Evolutionary conservation across 1,140 invertebrate species (phyloP).

Genomic region (Bombus pyrosoma): DNA sequence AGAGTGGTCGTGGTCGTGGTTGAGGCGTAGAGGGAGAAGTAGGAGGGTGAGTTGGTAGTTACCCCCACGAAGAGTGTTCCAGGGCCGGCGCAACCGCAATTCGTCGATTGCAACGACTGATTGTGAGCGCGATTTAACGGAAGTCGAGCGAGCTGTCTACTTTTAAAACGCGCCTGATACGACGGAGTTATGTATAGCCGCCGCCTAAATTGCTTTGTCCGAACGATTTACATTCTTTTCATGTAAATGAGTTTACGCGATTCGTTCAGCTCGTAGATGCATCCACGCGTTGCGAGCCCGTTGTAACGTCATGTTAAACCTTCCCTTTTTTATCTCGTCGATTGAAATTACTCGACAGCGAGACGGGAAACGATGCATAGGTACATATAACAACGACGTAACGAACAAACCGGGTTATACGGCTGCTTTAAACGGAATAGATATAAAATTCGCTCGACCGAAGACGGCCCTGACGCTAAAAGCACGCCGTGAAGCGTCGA

Average conservation of each 20-base stretch:
- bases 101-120: constrained; percentile 65
- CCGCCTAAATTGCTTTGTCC: constrained; percentile 61
- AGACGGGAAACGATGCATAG: too few relatives aligned
- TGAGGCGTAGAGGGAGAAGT: background rate
- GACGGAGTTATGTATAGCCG: constrained; percentile 56
- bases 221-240: constrained; percentile 62
- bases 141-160: constrained; percentile 57
- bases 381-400: too few relatives aligned
- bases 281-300: background rate
- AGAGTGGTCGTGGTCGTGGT: constrained; percentile 33
- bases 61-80: constrained; percentile 51
- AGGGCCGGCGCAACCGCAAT: constrained; percentile 67
- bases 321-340: background rate
- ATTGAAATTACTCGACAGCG: background rate
- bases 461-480: constrained; percentile 36
- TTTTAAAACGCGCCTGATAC: constrained; percentile 60
- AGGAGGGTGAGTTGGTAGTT: constrained; percentile 25
- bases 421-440: too few relatives aligned
- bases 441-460: background rate
- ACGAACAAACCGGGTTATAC: background rate
- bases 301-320: background rate
- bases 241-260: constrained; percentile 43
- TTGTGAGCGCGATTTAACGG: constrained; percentile 67
- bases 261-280: background rate
- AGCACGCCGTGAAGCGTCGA: constrained; percentile 21